A percentile compares a stretch with the other conserved stretches of the same genome.
phyloP scores from a whole-genome alignment of 2,888 invertebrate genomes.

The Mayetiola destructor region DNA sequence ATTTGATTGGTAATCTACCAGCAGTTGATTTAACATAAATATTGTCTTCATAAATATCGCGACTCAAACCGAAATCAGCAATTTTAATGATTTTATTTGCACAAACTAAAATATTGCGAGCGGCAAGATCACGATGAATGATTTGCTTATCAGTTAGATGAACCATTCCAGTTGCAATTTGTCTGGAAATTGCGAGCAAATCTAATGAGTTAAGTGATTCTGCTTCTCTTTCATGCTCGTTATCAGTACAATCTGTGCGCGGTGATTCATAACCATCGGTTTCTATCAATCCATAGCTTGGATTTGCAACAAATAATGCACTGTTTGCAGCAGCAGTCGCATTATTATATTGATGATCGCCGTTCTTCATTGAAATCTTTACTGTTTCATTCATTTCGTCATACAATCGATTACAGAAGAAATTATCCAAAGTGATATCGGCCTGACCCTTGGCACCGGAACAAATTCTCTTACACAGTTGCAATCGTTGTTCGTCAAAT shows the following conservation, averaged over 20 bases:
- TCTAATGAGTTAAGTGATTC: slow-evolving; percentile 25
- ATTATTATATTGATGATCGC: too few relatives aligned
- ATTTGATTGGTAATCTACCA: slow-evolving; percentile 70
- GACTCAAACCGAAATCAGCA: slow-evolving; percentile 75
- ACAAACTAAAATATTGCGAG: slow-evolving; percentile 71
- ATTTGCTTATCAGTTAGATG: slow-evolving; percentile 61
- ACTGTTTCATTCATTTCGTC: too few relatives aligned
- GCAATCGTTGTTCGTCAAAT: too few relatives aligned
- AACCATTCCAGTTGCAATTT: slow-evolving; percentile 76
- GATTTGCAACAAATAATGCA: slow-evolving; percentile 14
- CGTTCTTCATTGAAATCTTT: too few relatives aligned
- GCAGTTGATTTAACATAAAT: slow-evolving; percentile 64
- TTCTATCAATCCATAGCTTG: not conserved
- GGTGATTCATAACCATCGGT: too few relatives aligned
- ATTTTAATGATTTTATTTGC: slow-evolving; percentile 65
- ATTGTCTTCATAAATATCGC: slow-evolving; percentile 74
- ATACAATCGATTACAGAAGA: too few relatives aligned
- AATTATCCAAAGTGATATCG: too few relatives aligned
- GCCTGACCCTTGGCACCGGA: too few relatives aligned
- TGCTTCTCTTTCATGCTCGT: too few relatives aligned
- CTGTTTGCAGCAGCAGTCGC: too few relatives aligned
- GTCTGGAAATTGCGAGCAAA: slow-evolving; percentile 63
- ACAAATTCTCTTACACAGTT: too few relatives aligned
- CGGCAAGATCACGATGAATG: slow-evolving; percentile 77
- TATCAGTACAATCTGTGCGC: too few relatives aligned